Evolutionary conservation across 2,888 invertebrate species (phyloP).

Genomic region (Papilio gigon): DNA sequence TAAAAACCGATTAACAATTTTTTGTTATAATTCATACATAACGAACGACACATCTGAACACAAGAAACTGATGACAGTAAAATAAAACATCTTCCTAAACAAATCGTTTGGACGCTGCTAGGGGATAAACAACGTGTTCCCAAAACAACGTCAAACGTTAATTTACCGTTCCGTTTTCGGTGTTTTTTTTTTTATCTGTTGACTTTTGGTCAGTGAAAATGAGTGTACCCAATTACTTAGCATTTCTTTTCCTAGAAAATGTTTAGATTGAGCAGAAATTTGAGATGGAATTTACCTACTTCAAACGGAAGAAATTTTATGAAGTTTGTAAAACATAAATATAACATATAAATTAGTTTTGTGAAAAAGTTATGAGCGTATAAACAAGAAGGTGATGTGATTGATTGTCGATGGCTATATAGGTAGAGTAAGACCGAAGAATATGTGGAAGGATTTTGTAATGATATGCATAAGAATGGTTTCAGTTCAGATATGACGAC

Average conservation of each 20-base stretch:
- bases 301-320: background rate
- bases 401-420: no score
- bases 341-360: no score
- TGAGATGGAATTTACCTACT: background rate
- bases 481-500: no score
- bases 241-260: background rate
- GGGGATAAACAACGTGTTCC: background rate
- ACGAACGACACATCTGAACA: background rate
- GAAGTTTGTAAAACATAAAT: no score
- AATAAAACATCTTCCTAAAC: conserved; percentile 2
- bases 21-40: background rate
- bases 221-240: conserved; percentile 14
- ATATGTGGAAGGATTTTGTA: no score
- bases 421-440: no score
- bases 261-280: background rate
- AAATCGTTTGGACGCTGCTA: background rate
- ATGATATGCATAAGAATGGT: no score
- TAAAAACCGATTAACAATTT: background rate
- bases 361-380: no score
- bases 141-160: conserved; percentile 15
- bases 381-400: no score
- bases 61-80: background rate
- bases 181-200: conserved; percentile 10
- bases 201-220: conserved; percentile 7
- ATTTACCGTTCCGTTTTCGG: conserved; percentile 12